Evolutionary conservation across 2,888 invertebrate genomes (phyloP).

Genomic region (Tipula lateralis): DNA sequence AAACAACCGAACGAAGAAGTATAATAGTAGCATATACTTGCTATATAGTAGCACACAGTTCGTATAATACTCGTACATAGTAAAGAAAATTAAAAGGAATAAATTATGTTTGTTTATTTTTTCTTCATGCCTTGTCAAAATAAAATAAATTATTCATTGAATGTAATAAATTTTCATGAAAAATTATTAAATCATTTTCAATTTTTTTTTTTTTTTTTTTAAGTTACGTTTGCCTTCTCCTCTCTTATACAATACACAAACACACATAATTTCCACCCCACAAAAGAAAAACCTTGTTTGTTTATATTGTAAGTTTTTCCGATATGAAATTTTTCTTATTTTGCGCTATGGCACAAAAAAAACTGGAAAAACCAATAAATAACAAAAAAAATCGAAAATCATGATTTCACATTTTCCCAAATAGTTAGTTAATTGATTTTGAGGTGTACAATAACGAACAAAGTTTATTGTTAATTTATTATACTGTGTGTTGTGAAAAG

Average conservation of each 20-base stretch:
- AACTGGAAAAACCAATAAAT: not conserved
- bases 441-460: conserved; percentile 11
- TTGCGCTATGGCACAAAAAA: too few relatives aligned
- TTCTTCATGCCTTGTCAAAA: conserved; percentile 15
- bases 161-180: conserved; percentile 24
- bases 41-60: not conserved
- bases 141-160: conserved; percentile 24
- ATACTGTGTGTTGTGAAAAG: not conserved
- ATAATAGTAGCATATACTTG: not conserved
- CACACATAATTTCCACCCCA: not conserved
- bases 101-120: conserved; percentile 24
- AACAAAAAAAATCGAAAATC: not conserved
- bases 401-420: not conserved
- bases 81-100: conserved; percentile 5
- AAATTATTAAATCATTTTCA: conserved; percentile 24
- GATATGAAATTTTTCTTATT: conserved; percentile 24
- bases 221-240: not conserved
- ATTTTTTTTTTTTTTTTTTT: not conserved
- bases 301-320: conserved; percentile 4
- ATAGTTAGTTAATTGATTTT: conserved; percentile 3
- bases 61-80: not conserved
- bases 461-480: conserved; percentile 19
- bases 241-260: not conserved
- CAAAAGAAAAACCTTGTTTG: conserved; percentile 1
- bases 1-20: not conserved